A percentile compares a stretch with the other conserved stretches of the same genome.
These are phyloP conservation scores for Eulacestoma nigropectus DNA, from an alignment of 2,113 vertebrate species.

Conservation along the genomic window DNA sequence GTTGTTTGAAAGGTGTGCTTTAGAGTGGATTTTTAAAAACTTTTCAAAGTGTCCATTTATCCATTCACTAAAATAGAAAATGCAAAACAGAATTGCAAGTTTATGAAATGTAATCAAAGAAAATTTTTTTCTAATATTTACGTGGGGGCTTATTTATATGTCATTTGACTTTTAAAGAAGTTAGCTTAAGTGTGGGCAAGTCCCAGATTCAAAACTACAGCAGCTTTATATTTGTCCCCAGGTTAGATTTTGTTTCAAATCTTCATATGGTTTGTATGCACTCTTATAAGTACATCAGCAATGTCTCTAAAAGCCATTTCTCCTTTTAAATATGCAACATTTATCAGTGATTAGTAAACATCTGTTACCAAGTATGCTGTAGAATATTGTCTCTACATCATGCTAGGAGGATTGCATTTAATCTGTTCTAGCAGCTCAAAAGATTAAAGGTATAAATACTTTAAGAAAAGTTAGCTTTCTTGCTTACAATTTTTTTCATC, in stretches of 20 bases:
- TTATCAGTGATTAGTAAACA: conserved; percentile 47
- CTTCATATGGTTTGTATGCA: background rate
- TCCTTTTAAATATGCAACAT: conserved; percentile 45
- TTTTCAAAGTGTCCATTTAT: background rate
- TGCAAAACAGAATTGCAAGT: background rate
- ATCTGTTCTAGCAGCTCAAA: background rate
- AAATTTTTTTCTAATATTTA: background rate
- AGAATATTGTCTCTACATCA: background rate
- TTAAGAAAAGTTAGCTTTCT: background rate
- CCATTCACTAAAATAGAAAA: background rate
- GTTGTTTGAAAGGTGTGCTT: background rate
- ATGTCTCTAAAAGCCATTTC: background rate
- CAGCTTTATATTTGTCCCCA: background rate
- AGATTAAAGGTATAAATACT: background rate
- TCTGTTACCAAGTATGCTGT: conserved; percentile 5
- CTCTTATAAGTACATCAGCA: background rate
- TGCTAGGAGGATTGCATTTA: background rate
- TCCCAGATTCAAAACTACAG: background rate
- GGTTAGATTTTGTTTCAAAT: background rate
- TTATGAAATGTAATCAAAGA: background rate
- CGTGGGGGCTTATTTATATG: background rate
- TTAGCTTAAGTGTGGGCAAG: background rate
- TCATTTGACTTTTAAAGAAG: background rate
- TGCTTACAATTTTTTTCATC: background rate
- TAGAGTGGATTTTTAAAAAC: background rate